Base-by-base conservation (phyloP, 2,113 vertebrate genomes). In the Oreochromis aureus region DNA sequence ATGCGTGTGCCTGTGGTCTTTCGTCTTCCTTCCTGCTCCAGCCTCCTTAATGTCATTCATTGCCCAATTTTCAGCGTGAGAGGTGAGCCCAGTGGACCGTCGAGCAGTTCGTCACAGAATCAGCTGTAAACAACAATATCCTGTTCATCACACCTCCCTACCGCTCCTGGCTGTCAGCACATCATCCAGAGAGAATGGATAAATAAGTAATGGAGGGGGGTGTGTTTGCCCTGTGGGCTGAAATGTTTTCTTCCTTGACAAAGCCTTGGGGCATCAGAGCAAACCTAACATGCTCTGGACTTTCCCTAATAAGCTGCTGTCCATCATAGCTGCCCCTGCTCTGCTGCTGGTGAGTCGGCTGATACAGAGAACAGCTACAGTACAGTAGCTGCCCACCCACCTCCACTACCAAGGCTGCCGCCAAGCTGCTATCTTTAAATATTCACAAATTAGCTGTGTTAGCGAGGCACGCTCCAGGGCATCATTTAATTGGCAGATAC, bases 281-380 rank as follows among this genome's bases (percentile, higher is more conserved):
- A 87, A 92, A 90, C 73, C 84, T 82, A 56, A 85, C 91, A 86
- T 85, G 87, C 83, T 87, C 82, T 80, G 89, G 92, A 89, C 91
- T 93, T 93, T 83, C 90, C 91, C 93, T 93, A 94, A 95, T 95
- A 92, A 95, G 94, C 90, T 30, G 59, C 93, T 94, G 94, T 95
- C 94, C 90, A 94, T 95, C 94, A 95, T 15, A 2, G 18, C 88
- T 54, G 32, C 48, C 89, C 85, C 85, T 4, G 51, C 90, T 87
- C 80, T 34, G 44, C 53, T 66, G 81, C 85, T 81, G 84, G 88
- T 79, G 89, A 93, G 41, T 85, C 36, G 80, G 80, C 81, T 15
- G n/a, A 87, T 89, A 80, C 16, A 30, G 27, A 56, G 59, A 84
- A 79, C 87, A 83, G 86, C 82, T 86, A 84, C 16, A 41, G 80